Evolutionary conservation across 2,113 vertebrate genomes (phyloP).

Genomic region (Cephalopholis sonnerati): DNA sequence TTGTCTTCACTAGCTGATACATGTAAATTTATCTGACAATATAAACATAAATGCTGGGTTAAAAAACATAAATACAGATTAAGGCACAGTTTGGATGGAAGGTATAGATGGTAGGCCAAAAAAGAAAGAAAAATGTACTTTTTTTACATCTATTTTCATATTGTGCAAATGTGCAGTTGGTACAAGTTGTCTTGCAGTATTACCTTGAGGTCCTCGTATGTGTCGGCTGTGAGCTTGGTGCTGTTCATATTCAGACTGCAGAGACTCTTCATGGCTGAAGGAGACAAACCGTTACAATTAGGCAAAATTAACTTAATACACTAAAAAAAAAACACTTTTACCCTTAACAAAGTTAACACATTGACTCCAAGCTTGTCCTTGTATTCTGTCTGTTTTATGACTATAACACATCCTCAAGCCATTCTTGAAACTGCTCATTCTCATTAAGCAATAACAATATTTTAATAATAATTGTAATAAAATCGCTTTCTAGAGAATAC

Average conservation of each 20-base stretch:
- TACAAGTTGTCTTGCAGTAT: neutral
- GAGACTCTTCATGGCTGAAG: constrained; percentile 97
- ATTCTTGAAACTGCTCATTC: neutral
- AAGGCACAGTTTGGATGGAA: neutral
- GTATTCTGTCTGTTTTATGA: neutral
- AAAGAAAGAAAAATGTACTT: neutral
- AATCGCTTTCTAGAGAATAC: too few relatives aligned
- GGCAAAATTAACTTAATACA: neutral
- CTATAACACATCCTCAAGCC: neutral
- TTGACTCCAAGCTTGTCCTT: neutral
- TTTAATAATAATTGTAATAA: neutral
- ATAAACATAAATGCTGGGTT: neutral
- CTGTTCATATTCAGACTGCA: constrained; percentile 99
- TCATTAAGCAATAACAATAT: neutral
- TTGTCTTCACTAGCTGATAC: neutral
- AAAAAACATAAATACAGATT: neutral
- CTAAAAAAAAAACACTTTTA: neutral
- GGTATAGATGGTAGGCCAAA: neutral
- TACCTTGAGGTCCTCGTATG: constrained; percentile 99
- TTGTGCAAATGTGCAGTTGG: neutral
- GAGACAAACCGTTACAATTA: neutral
- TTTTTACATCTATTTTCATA: neutral
- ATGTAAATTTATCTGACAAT: neutral
- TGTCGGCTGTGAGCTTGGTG: constrained; percentile 98
- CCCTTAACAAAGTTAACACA: neutral